Conservation (phyloP, 2,888 invertebrate genomes). For the Xanthorhoe spadicearia region DNA sequence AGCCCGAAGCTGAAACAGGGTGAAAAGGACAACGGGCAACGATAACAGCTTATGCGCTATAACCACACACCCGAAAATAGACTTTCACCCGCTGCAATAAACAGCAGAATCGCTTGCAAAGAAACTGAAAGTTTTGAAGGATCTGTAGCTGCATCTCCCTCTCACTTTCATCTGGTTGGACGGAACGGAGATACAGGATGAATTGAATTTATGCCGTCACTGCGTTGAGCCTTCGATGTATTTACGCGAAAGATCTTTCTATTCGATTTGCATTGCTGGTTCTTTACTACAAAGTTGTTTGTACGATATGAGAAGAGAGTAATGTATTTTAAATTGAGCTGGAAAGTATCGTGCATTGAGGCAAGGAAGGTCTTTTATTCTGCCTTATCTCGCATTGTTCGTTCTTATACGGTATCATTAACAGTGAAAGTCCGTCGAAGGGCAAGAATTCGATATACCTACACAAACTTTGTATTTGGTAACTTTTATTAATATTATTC, state of each 20-base stretch:
- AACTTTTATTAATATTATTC: conserved; percentile 7
- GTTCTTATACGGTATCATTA: conserved; percentile 44
- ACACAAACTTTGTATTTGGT: conserved; percentile 10
- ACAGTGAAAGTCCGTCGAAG: conserved; percentile 19
- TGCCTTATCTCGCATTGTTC: conserved; percentile 46
- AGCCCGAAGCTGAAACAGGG: conserved; percentile 72
- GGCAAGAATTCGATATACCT: conserved; percentile 26
- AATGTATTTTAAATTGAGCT: conserved; percentile 31
- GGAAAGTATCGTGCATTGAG: conserved; percentile 8
- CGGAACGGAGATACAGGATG: conserved; percentile 75
- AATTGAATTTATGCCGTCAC: conserved; percentile 78
- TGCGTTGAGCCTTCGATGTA: conserved; percentile 54
- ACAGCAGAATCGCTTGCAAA: conserved; percentile 40
- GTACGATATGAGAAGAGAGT: conserved; percentile 14
- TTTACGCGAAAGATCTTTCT: conserved; percentile 55
- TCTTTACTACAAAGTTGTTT: not conserved
- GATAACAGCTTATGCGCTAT: conserved; percentile 53
- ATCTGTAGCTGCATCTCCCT: conserved; percentile 69
- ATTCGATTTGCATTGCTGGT: conserved; percentile 27
- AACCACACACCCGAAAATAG: conserved; percentile 40
- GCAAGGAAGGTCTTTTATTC: conserved; percentile 40
- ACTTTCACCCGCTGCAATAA: conserved; percentile 31
- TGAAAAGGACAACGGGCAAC: conserved; percentile 73
- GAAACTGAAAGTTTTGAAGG: conserved; percentile 68
- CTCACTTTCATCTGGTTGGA: conserved; percentile 76